Percentiles rank a stretch among this genome's conserved stretches.
These are phyloP conservation scores for Sipunculus nudus DNA, from an alignment of 2,888 invertebrate species.

Conservation along the genomic window DNA sequence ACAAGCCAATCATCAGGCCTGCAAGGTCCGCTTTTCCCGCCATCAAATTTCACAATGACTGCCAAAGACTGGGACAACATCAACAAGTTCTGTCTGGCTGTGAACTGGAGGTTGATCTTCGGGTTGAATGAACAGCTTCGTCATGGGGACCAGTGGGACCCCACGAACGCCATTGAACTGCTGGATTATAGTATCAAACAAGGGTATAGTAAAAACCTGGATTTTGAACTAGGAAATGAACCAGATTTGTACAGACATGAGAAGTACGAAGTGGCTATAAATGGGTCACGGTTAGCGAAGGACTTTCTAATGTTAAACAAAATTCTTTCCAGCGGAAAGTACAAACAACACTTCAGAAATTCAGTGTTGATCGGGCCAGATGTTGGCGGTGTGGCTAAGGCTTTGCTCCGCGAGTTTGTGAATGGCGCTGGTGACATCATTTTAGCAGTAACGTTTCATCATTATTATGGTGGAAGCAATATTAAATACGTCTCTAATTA, in stretches of 20 bases:
- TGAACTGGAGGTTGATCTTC: conserved; percentile 7
- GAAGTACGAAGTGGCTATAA: no score
- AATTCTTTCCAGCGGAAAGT: no score
- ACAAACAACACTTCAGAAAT: background rate
- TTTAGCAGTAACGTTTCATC: conserved; percentile 78
- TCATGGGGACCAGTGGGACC: background rate
- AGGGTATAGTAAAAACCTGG: conserved; percentile 6
- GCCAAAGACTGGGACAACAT: conserved; percentile 8
- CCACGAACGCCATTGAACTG: background rate
- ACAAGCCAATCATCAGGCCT: no score
- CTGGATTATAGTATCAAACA: conserved; percentile 6
- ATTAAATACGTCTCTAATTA: conserved; percentile 73
- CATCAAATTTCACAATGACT: conserved; percentile 8
- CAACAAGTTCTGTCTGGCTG: background rate
- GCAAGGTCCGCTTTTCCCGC: no score
- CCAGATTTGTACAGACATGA: conserved; percentile 12
- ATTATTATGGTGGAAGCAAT: conserved; percentile 71
- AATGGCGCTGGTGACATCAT: no score
- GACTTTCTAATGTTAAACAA: no score
- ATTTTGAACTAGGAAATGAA: conserved; percentile 22
- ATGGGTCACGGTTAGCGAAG: conserved; percentile 6
- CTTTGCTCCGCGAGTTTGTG: background rate
- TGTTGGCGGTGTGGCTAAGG: conserved; percentile 5
- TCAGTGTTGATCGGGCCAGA: conserved; percentile 10
- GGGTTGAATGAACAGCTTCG: conserved; percentile 13